Evolutionary conservation across 2,797 vertebrate genomes (phyloP), one percentile per base, ranked within the genome.

Genomic region (Chiroxiphia lanceolata): DNA sequence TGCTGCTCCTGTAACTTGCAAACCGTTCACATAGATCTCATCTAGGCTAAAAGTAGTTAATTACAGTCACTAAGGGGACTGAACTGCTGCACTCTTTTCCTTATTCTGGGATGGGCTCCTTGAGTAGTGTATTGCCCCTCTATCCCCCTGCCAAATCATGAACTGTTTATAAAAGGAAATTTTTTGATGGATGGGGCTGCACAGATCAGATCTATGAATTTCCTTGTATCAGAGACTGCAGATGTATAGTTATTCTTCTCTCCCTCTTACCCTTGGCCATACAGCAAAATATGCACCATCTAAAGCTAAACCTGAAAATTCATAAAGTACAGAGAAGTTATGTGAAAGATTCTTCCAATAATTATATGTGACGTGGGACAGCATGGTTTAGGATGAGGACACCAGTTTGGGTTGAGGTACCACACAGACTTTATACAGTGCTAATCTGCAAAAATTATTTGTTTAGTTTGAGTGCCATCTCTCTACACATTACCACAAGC

Each of bases 1-100:
- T 93, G 74, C 75, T 92, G 45, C 76, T 92, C 83, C 89, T 1
- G 0, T 92, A 95, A 87, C 86, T 92, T 54, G 34, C 69, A 95
- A 96, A 85, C 63, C 3, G 0, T 67, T 85, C 16, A 2, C 64
- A 79, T 40, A 67, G 70, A 93, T 84, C 78, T 92, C 70, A 50
- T 86, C 68, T 71, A 79, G 74, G 83, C 80, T 91, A 90, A 90
- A 87, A 87, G 85, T 77, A 87, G 64, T 87, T 94, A 93, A 96
- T 94, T 84, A 56, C 77, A 91, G 70, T 56, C 60, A 82, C 83
- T 61, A 23, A 93, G 33, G 15, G 83, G 67, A 84, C 42, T 71
- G 68, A 89, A 89, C 34, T 57, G 44, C 69, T 89, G 70, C 42
- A 60, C 60, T 18, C 38, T 92, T 69, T 83, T 75, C 65, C 53